Evolutionary conservation across 2,888 invertebrate genomes (phyloP).

Genomic region (Pimpla rufipes): DNA sequence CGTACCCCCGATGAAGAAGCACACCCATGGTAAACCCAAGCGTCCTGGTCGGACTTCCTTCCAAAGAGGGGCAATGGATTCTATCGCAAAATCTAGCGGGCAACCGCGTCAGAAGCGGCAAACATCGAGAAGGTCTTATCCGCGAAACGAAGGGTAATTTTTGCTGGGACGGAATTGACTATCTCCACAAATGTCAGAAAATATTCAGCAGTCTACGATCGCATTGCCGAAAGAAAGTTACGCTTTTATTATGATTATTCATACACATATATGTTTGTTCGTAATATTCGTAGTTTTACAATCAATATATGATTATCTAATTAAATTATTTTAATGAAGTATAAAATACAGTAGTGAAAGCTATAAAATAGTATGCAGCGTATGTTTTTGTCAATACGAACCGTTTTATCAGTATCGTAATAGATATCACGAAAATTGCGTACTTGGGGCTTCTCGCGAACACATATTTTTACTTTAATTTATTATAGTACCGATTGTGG

Average conservation of each 20-base stretch:
- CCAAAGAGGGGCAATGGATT: conserved; percentile 38
- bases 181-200: not conserved
- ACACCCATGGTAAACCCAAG: conserved; percentile 43
- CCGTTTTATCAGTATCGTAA: not conserved
- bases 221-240: not conserved
- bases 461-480: conserved; percentile 3
- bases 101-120: conserved; percentile 54
- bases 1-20: conserved; percentile 54
- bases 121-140: conserved; percentile 32
- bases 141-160: conserved; percentile 45
- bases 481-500: not conserved
- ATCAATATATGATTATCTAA: no score
- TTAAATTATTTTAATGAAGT: no score
- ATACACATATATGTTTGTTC: no score
- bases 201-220: not conserved
- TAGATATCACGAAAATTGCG: not conserved
- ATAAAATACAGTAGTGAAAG: no score
- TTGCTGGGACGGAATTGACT: not conserved
- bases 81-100: conserved; percentile 32
- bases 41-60: conserved; percentile 41
- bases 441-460: not conserved
- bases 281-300: no score
- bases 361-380: not conserved
- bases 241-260: not conserved
- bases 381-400: not conserved